phyloP scores from a whole-genome alignment of 2,888 invertebrate species.

The Hyposoter didymator region DNA sequence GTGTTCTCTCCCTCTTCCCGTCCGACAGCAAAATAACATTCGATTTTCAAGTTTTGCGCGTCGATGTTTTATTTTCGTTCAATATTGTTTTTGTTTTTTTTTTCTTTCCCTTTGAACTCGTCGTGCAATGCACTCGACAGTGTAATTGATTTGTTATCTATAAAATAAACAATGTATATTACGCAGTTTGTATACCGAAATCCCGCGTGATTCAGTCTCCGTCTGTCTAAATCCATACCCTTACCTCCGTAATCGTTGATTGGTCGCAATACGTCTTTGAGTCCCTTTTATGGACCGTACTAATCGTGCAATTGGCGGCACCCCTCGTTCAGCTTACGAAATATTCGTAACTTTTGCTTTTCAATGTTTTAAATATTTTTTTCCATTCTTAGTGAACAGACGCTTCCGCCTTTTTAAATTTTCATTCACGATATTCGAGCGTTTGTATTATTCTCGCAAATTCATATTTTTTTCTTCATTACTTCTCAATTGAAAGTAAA shows the following conservation, averaged over 20 bases:
- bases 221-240: neutral
- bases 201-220: neutral
- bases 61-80: slow-evolving; percentile 23
- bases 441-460: no score
- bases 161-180: slow-evolving; percentile 7
- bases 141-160: slow-evolving; percentile 58
- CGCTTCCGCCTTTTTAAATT: no score
- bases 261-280: neutral
- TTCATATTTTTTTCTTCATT: no score
- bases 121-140: slow-evolving; percentile 52
- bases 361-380: no score
- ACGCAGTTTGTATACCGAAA: neutral
- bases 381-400: no score
- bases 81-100: neutral
- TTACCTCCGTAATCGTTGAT: neutral
- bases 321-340: neutral
- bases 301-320: neutral
- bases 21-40: slow-evolving; percentile 38
- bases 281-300: neutral
- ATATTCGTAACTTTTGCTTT: no score
- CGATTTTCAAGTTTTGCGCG: slow-evolving; percentile 50
- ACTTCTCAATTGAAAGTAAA: no score
- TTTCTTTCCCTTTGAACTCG: slow-evolving; percentile 45
- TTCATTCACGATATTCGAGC: no score
- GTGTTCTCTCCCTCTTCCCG: neutral